Percentiles rank a stretch among this genome's conserved stretches.
Conservation (phyloP, 2,888 invertebrate genomes). For the Dryococelus australis region DNA sequence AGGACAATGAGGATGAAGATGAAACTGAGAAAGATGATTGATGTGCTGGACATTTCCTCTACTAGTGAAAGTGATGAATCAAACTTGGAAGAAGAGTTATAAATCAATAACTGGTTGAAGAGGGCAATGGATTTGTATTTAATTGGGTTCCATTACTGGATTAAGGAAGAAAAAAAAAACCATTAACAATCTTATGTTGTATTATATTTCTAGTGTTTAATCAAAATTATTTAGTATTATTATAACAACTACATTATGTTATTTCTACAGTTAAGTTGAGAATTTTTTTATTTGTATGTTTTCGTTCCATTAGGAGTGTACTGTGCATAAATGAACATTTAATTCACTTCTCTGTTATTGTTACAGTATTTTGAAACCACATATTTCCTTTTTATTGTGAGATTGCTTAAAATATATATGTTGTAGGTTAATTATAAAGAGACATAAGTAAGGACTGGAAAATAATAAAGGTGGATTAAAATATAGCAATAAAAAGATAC, state of each 20-base stretch:
- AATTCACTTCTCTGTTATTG: neutral
- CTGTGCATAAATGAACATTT: neutral
- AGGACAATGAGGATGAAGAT: neutral
- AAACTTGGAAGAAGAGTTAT: neutral
- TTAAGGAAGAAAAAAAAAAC: neutral
- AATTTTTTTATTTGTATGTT: neutral
- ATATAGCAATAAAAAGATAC: neutral
- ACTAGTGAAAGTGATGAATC: slow-evolving; percentile 9
- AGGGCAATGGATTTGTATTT: slow-evolving; percentile 18
- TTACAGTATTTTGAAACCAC: neutral
- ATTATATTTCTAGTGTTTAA: no score
- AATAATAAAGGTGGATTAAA: neutral
- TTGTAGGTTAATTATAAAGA: neutral
- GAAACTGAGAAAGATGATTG: neutral
- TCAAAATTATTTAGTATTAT: neutral
- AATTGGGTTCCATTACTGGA: neutral
- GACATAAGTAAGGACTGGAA: neutral
- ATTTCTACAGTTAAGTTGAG: neutral
- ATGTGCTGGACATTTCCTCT: neutral
- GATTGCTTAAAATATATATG: neutral
- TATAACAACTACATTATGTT: neutral
- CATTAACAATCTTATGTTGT: neutral
- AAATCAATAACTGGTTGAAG: neutral
- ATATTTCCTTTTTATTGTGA: neutral
- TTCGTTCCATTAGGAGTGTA: neutral